Conservation (phyloP, 2,888 invertebrate genomes). For the Latrodectus hesperus region DNA sequence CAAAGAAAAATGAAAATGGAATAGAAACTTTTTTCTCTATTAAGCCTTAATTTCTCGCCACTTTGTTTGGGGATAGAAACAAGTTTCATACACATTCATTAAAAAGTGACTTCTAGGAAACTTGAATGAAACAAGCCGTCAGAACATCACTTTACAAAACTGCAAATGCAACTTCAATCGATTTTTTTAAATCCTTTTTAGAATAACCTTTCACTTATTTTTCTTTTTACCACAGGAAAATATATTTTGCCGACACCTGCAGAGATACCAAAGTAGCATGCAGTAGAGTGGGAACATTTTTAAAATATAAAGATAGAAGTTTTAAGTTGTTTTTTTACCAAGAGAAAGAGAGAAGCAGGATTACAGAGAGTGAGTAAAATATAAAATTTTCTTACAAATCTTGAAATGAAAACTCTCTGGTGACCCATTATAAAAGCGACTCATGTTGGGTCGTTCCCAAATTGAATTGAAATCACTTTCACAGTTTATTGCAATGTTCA, state of each 20-base stretch:
- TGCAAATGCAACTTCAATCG: too few relatives aligned
- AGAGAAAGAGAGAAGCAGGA: slow-evolving; percentile 34
- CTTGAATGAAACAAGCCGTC: not conserved
- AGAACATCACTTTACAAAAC: slow-evolving; percentile 21
- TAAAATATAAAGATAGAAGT: slow-evolving; percentile 56
- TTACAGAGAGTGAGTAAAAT: slow-evolving; percentile 48
- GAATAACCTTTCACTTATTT: slow-evolving; percentile 44
- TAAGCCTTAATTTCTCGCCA: slow-evolving; percentile 43
- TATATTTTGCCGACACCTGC: too few relatives aligned
- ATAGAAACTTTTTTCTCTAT: slow-evolving; percentile 23
- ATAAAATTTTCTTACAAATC: slow-evolving; percentile 56
- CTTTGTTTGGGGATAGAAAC: not conserved
- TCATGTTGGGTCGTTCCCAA: slow-evolving; percentile 25
- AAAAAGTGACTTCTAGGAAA: too few relatives aligned
- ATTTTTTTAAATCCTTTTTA: slow-evolving; percentile 42
- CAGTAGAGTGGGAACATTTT: too few relatives aligned
- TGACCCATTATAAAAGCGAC: slow-evolving; percentile 63
- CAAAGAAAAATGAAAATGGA: not conserved
- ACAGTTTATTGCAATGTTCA: too few relatives aligned
- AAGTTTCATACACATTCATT: too few relatives aligned
- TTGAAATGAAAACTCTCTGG: slow-evolving; percentile 67
- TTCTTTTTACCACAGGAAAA: not conserved
- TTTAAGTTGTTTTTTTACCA: slow-evolving; percentile 52
- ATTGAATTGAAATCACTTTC: not conserved
- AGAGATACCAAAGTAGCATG: too few relatives aligned